Evolutionary conservation across 1,140 invertebrate species (phyloP).

Genomic region (Bombus affinis): DNA sequence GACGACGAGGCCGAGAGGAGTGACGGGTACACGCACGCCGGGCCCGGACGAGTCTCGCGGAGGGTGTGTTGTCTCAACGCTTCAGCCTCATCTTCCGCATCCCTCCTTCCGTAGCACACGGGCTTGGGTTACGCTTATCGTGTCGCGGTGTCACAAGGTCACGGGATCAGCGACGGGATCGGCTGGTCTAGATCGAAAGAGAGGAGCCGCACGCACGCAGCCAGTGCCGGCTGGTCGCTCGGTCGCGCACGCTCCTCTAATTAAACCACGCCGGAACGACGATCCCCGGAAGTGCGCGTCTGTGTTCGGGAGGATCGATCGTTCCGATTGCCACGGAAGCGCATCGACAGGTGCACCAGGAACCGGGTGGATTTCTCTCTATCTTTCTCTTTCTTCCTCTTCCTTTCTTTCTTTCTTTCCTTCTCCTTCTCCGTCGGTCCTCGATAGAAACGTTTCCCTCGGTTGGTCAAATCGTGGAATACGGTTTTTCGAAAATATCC

Average conservation of each 20-base stretch:
- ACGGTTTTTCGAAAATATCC: background rate
- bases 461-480: background rate
- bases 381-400: background rate
- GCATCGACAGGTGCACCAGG: constrained; percentile 41
- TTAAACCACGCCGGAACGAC: constrained; percentile 42
- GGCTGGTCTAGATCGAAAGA: constrained; percentile 13
- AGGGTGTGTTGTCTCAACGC: constrained; percentile 46
- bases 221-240: background rate
- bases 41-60: constrained; percentile 27
- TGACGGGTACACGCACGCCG: constrained; percentile 2
- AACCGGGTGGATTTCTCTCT: background rate
- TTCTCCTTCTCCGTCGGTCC: background rate
- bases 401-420: background rate
- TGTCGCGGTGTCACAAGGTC: constrained; percentile 65
- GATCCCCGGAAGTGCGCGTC: constrained; percentile 43
- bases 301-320: constrained; percentile 60
- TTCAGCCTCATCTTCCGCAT: constrained; percentile 45
- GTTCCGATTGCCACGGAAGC: constrained; percentile 51
- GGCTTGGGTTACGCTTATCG: background rate
- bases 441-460: background rate
- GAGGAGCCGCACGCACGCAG: constrained; percentile 14
- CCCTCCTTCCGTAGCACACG: constrained; percentile 17
- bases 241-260: constrained; percentile 53
- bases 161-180: constrained; percentile 57
- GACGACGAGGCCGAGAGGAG: no score